These are phyloP conservation scores for Liparis tanakae DNA, from an alignment of 2,797 vertebrate species.

Conservation along the genomic window DNA sequence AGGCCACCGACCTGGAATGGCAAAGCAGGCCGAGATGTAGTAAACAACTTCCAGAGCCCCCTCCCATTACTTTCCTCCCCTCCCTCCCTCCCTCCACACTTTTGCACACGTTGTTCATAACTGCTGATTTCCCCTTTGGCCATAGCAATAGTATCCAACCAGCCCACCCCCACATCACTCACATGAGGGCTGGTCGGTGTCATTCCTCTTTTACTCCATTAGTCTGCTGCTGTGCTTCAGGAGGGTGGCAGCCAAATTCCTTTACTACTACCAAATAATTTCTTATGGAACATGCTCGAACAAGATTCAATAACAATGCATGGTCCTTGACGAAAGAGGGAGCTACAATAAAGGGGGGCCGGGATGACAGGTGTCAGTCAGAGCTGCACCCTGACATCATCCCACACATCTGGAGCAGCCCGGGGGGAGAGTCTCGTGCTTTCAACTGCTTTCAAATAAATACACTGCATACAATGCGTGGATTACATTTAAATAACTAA, in stretches of 20 bases:
- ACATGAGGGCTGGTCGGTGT: constrained; percentile 66
- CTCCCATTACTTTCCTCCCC: constrained; percentile 70
- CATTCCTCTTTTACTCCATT: constrained; percentile 64
- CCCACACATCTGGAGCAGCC: neutral
- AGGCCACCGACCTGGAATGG: constrained; percentile 46
- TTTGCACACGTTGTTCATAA: constrained; percentile 83
- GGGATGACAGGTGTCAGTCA: constrained; percentile 71
- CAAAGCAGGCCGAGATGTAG: constrained; percentile 69
- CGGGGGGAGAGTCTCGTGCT: neutral
- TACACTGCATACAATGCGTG: neutral
- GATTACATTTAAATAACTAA: neutral
- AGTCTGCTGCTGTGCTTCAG: constrained; percentile 1
- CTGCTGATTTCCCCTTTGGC: constrained; percentile 80
- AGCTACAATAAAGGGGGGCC: neutral
- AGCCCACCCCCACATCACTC: constrained; percentile 68
- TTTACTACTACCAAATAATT: constrained; percentile 46
- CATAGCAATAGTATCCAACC: constrained; percentile 71
- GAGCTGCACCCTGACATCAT: constrained; percentile 20
- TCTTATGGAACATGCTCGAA: constrained; percentile 13
- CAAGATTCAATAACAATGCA: neutral
- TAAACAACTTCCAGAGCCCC: constrained; percentile 78
- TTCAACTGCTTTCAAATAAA: neutral
- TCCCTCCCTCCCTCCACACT: constrained; percentile 71
- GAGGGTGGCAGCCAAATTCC: constrained; percentile 48
- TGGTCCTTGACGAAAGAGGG: neutral